Evolutionary conservation across 2,797 vertebrate genomes (phyloP), one percentile per base, ranked within the genome.

Genomic region (Gila robusta): DNA sequence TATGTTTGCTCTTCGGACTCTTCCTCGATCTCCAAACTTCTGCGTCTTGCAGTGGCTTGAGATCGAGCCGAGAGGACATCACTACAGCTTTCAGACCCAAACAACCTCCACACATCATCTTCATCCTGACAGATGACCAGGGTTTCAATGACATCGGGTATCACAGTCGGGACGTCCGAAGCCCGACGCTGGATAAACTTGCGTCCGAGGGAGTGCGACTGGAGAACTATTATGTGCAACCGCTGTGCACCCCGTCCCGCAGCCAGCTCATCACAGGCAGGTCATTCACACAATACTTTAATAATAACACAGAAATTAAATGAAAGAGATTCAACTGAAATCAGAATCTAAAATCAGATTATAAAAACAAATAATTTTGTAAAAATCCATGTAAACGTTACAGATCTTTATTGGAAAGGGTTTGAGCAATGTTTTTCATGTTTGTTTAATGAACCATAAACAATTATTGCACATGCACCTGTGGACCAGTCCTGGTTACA

Each of bases 171-270:
- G 97, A 95, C 89, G 97, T 99, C 84, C 96, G 95, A 91, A 99
- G 98, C 0, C 98, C 98, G 0, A 98, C 97, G 0, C 93, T 99
- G 91, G 98, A 99, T 94, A 96, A 97, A 66, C 94, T 99, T 93
- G 98, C 98, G 0, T 96, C 97, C 0, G 97, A 99, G 79, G 98
- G 98, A 0, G 98, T 99, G 39, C 97, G 95, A 47, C 92, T 99
- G 93, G 98, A 99, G 94, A 99, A 98, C 66, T 99, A 99, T 86
- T 99, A 99, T 70, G 97, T 99, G 17, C 98, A 99, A 88, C 98
- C 98, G 80, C 98, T 99, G 94, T 99, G 98, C 88, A 99, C 98
- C 0, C 98, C 98, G 0, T 98, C 98, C 4, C 95, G 98, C 84
- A 99, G 98, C 92, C 98, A 99, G 91, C 97, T 99, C 70, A 95